phyloP scores from a whole-genome alignment of 2,888 invertebrate genomes.

The Oconnorella tubifera region DNA sequence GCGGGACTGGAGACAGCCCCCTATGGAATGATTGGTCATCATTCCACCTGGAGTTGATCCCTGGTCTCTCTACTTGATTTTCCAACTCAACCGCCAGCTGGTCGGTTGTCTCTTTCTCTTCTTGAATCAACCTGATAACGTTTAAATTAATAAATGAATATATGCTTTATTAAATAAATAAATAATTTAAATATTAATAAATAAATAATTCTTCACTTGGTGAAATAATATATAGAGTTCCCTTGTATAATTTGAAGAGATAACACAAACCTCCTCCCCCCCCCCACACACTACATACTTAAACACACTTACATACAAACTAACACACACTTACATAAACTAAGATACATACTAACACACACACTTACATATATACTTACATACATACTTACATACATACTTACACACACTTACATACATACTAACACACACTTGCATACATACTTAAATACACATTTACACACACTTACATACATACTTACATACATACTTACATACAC shows the following conservation, averaged over 20 bases:
- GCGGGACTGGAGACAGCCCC: slow-evolving; percentile 63
- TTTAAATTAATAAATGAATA: no score
- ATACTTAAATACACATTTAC: neutral
- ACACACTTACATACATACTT: neutral
- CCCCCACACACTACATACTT: neutral
- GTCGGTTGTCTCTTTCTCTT: slow-evolving; percentile 81
- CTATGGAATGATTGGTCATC: slow-evolving; percentile 66
- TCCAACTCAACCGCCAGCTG: slow-evolving; percentile 95
- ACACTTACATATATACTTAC: neutral
- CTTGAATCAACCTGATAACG: slow-evolving; percentile 65
- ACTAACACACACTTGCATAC: neutral
- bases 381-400: neutral
- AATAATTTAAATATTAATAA: no score
- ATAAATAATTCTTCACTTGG: no score
- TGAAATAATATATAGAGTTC: no score
- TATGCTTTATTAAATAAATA: no score
- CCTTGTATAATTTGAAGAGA: no score
- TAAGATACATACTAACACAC: neutral
- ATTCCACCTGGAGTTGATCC: slow-evolving; percentile 75
- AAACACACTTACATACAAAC: neutral
- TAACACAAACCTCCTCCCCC: no score
- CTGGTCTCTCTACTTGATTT: slow-evolving; percentile 71
- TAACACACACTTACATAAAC: neutral
- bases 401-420: neutral
- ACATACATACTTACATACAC: neutral